Percentiles rank a stretch among this genome's conserved stretches.
phyloP scores from a whole-genome alignment of 2,888 invertebrate genomes.

The Melanotus villosus region DNA sequence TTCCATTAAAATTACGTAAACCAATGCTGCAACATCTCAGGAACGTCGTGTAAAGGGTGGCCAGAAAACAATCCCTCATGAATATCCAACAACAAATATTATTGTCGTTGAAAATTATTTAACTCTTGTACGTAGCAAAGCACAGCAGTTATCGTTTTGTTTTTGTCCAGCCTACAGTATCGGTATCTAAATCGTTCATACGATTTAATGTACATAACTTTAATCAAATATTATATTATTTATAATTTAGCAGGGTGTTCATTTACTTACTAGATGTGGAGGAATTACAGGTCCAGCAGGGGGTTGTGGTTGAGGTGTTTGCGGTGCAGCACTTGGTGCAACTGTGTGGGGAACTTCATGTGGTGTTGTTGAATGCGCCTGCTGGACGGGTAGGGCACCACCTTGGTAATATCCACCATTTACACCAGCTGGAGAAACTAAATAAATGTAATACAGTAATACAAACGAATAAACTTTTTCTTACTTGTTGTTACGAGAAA shows the following conservation, averaged over 20 bases:
- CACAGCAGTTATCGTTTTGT: too few relatives aligned
- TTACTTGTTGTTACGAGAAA: too few relatives aligned
- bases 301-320: constrained; percentile 67
- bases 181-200: too few relatives aligned
- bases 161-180: too few relatives aligned
- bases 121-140: too few relatives aligned
- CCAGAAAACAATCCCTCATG: too few relatives aligned
- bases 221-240: not conserved
- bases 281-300: constrained; percentile 67
- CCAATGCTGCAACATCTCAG: too few relatives aligned
- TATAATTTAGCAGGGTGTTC: not conserved
- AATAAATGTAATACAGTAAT: constrained; percentile 1
- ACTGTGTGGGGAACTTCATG: constrained; percentile 79
- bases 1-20: too few relatives aligned
- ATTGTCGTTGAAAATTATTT: too few relatives aligned
- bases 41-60: too few relatives aligned
- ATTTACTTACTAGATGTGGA: constrained; percentile 43
- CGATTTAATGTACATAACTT: too few relatives aligned
- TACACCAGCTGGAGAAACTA: constrained; percentile 65
- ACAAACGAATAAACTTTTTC: not conserved
- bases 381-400: constrained; percentile 84
- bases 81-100: too few relatives aligned
- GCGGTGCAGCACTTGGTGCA: constrained; percentile 70
- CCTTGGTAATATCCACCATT: constrained; percentile 82
- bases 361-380: constrained; percentile 91